Base-by-base conservation (phyloP, 1,140 invertebrate species). In the Pinna nobilis region DNA sequence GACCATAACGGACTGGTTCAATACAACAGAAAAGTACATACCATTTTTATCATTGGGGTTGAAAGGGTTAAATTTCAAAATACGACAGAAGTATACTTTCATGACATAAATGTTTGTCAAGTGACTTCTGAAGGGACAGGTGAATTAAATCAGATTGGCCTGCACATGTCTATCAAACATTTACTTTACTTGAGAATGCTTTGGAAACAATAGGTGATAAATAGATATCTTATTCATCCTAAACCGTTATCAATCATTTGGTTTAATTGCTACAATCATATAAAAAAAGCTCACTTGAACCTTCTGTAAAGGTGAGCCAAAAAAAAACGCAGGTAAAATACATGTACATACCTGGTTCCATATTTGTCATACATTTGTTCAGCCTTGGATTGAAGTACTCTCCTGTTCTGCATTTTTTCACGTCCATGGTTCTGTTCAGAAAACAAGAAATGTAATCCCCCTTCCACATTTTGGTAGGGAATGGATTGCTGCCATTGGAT, bases 361-460 rank as follows among this genome's bases (percentile, higher is more conserved):
- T 44, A 28, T n/a, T 23, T 7, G 49, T 32, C 23, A 41, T 64
- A 64, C 69, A 71, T n/a, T n/a, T 44, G 3, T 15, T 15, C 15
- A 49, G 49, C 37, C 59, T 51, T 7, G 69, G 69, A 55, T 71
- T 71, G 39, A 64, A 71, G 28, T 71, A 71, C n/a, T 60, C 47
- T 23, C 28, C 20, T n/a, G 23, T 55, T 47, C 6, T 15, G 39
- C 66, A 47, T 33, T 70, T 44, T 11, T 35, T 33, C 18, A 64
- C 47, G 6, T 20, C 41, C 37, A 64, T 41, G 3, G 60, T 64
- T 33, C 60, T 64, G 37, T 64, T 64, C 18, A 44, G 37, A 33
- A 47, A 44, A 47, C 60, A 64, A 6, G 25, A 25, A 25, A 64
- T 47, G 41, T 28, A 64, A 64, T 47, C 41, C 25, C 47, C n/a